A percentile compares a stretch with the other conserved stretches of the same genome.
Evolutionary conservation across 1,140 invertebrate genomes (phyloP).

Genomic region (Zaprionus tsacasi): DNA sequence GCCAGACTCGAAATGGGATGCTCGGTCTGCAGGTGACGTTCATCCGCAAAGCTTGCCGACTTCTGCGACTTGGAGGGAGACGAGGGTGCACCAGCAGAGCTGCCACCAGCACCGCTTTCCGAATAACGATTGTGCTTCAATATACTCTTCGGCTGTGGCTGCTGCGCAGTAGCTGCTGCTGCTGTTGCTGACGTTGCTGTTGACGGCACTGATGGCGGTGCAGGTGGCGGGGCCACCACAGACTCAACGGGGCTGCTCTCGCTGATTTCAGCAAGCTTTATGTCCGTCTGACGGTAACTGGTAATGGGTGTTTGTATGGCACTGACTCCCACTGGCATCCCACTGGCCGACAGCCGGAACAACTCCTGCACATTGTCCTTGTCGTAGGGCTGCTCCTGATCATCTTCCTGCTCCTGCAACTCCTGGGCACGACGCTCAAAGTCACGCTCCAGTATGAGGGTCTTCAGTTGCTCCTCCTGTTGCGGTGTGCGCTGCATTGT

Average conservation of each 20-base stretch:
- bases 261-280: conserved; percentile 73
- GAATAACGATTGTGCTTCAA: conserved; percentile 82
- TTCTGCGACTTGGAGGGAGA: conserved; percentile 84
- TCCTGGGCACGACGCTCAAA: conserved; percentile 94
- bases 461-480: conserved; percentile 94
- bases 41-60: conserved; percentile 81
- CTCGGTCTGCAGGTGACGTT: conserved; percentile 78
- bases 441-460: conserved; percentile 93
- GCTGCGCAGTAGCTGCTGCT: conserved; percentile 40
- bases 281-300: conserved; percentile 78
- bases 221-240: conserved; percentile 5
- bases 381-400: conserved; percentile 87
- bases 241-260: conserved; percentile 53
- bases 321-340: conserved; percentile 63
- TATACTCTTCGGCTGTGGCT: conserved; percentile 82
- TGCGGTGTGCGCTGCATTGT: conserved; percentile 89
- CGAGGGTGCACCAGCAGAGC: conserved; percentile 61
- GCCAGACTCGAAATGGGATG: conserved; percentile 77
- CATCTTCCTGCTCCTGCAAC: conserved; percentile 90
- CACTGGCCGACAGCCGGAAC: conserved; percentile 60
- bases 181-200: conserved; percentile 11
- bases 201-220: conserved; percentile 13
- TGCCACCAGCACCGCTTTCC: conserved; percentile 55
- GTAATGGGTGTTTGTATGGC: conserved; percentile 79
- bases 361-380: conserved; percentile 84